Conservation (phyloP, 35 echinoderm and acorn worm genomes). For the Nesometra sesokonis region DNA sequence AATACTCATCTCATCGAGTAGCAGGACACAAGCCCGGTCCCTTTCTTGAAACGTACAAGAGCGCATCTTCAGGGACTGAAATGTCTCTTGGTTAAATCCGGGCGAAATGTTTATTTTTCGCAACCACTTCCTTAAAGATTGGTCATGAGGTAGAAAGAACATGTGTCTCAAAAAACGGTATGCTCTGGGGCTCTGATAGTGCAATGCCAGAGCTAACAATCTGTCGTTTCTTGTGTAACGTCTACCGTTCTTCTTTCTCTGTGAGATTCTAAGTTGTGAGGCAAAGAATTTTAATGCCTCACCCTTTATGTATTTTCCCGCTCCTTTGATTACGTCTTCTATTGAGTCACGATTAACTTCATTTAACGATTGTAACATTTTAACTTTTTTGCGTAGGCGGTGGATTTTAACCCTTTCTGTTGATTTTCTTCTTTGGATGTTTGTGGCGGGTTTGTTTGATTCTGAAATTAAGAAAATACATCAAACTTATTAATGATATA, state of each 20-base stretch:
- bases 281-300: conserved; percentile 11
- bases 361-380: not conserved
- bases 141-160: not conserved
- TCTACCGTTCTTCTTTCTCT: not conserved
- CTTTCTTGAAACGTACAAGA: not conserved
- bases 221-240: not conserved
- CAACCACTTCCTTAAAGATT: conserved; percentile 17
- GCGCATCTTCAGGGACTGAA: not conserved
- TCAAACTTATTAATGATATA: too few species aligned
- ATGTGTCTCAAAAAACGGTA: conserved; percentile 13
- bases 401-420: conserved; percentile 8
- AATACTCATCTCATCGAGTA: conserved; percentile 14
- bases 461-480: too few species aligned
- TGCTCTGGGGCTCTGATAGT: conserved; percentile 14
- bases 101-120: not conserved
- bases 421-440: not conserved
- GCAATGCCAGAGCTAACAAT: conserved; percentile 1
- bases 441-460: too few species aligned
- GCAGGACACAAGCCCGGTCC: not conserved
- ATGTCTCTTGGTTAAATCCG: conserved; percentile 6
- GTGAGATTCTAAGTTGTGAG: conserved; percentile 2
- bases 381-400: not conserved
- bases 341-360: not conserved
- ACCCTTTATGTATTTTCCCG: not conserved
- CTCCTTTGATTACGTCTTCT: not conserved